Evolutionary conservation across 2,888 invertebrate genomes (phyloP), one percentile per base, ranked within the genome.

Genomic region (Agrochola macilenta): DNA sequence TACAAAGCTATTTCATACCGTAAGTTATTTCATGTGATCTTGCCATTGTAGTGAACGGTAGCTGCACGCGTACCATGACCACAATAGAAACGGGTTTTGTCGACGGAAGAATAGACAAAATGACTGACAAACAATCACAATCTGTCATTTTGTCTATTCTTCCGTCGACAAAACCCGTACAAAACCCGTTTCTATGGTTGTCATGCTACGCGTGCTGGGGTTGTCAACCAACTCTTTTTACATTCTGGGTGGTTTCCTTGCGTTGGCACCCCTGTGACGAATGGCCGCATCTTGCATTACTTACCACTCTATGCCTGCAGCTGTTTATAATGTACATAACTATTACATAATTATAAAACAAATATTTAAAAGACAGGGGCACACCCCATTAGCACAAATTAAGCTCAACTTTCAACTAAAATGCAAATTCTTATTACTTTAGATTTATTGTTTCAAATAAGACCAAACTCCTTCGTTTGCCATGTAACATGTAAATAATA

Each of bases 401-500:
- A 86, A 90, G 92, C 91, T 92, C 92, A 91, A 90, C 87, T 85
- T 86, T 85, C 86, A 89, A 90, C 85, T 90, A 84, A 90, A 91
- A 92, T 92, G 91, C 90, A 92, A 91, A 89, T 89, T 89, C 85
- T 86, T 87, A 81, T 82, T 72, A 79, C 61, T 87, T 88, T 85
- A 86, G 82, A 79, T 84, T 83, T 82, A 79, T 83, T 81, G 71
- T 88, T 87, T 89, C 66, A 73, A 84, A 88, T 91, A 93, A 92
- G 92, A 95, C 94, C 94, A 95, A 95, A 94, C 94, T 87, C 90
- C 89, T 88, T 92, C 92, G 93, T 95, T 93, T 96, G 96, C 96
- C 96, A 96, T 96, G 93, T 94, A 93, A 93, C 89, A 85, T 95
- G 94, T 95, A 94, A 93, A 95, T 94, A 93, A 88, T 89, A 87